Conservation (phyloP, 1,140 invertebrate species). For the Potamilus streckersoni region DNA sequence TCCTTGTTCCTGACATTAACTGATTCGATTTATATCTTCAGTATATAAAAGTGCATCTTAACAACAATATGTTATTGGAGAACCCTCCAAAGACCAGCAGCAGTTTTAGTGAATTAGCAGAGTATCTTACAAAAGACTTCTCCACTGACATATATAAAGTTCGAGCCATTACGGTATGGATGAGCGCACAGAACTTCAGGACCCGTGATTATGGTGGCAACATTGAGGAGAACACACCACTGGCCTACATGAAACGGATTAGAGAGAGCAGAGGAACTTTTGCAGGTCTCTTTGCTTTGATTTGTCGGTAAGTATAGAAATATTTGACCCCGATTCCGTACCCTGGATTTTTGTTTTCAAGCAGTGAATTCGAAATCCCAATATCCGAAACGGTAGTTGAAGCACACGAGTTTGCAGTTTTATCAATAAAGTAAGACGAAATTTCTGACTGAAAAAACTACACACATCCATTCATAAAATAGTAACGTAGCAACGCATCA, state of each 20-base stretch:
- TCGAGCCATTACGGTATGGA: conserved; percentile 32
- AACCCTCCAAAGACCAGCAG: background rate
- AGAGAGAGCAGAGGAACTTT: conserved; percentile 30
- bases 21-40: too few species aligned
- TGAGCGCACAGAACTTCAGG: conserved; percentile 30
- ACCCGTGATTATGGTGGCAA: conserved; percentile 14
- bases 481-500: too few species aligned
- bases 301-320: conserved; percentile 28
- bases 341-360: background rate
- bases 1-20: too few species aligned
- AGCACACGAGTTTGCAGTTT: background rate
- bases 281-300: conserved; percentile 29
- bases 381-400: background rate
- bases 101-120: conserved; percentile 21
- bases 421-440: background rate
- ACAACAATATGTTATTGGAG: background rate
- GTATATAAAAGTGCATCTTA: background rate
- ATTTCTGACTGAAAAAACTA: too few species aligned
- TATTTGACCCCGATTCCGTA: background rate
- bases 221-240: conserved; percentile 17
- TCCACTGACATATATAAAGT: conserved; percentile 28
- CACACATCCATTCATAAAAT: too few species aligned
- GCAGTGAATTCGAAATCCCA: background rate
- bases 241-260: conserved; percentile 39
- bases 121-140: conserved; percentile 8